Base-by-base conservation (phyloP, 2,113 vertebrate species). In the Atherinomorus stipes region DNA sequence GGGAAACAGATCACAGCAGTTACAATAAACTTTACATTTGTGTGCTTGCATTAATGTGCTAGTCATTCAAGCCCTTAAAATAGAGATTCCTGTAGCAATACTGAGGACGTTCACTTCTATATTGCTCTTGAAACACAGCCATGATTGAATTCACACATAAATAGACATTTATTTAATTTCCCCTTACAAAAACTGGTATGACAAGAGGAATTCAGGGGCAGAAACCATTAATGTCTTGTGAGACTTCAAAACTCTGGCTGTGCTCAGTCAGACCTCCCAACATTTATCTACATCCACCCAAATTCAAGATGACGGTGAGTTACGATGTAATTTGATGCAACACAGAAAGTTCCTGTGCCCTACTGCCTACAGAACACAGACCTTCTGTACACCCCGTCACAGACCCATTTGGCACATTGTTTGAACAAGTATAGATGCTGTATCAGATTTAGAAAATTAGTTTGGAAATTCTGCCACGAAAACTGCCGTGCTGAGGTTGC, bases 21-120 rank as follows among this genome's bases (percentile, higher is more conserved):
- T 80, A 68, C 34, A 70, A 28, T 67, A 57, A 76, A 65, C 69
- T 75, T 71, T 57, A 67, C 71, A 75, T 57, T 54, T 75, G 72
- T 75, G 71, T 31, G 75, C 70, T 68, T 73, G 71, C 76, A 63
- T 83, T 67, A 81, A 84, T 62, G 75, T 19, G 23, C 73, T 74
- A 77, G 71, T 84, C 45, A 50, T 22, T 9, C 21, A 52, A 25
- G 16, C 49, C 19, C 19, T 10, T 4, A 4, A 37, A 38, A 73
- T 51, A 44, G 34, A 59, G 50, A 42, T 64, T 64, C 60, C 57
- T 75, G 65, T 37, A 2, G 64, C 61, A 52, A 60, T 40, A 51
- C 64, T 38, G 26, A 65, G 54, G 49, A 34, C 23, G 26, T 56
- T 42, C 9, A n/a, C 10, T 50, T 25, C 21, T 37, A 12, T 50